Conservation (phyloP, 2,113 vertebrate species). For the Phaethornis superciliosus region DNA sequence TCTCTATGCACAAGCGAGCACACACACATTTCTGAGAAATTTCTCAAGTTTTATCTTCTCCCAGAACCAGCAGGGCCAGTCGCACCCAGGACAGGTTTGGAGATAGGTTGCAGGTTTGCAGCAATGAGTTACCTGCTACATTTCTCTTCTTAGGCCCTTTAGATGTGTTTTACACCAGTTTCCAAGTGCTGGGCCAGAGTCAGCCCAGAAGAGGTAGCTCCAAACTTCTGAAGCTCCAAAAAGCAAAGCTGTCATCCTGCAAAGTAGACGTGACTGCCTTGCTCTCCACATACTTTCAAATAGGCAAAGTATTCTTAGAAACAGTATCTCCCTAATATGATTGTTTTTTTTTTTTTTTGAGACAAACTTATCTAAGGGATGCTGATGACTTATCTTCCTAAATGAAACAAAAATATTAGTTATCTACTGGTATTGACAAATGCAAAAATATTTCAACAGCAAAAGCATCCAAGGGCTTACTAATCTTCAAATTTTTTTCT, state of each 20-base stretch:
- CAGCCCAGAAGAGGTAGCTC: neutral
- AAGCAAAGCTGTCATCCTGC: neutral
- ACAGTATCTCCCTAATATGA: rapidly evolving
- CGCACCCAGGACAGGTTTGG: neutral
- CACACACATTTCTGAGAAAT: neutral
- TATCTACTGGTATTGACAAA: neutral
- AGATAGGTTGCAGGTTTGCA: neutral
- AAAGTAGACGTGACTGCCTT: neutral
- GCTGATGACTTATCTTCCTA: neutral
- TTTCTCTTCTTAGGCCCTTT: neutral
- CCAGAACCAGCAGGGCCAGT: neutral
- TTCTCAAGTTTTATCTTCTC: neutral
- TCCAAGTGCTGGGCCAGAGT: neutral
- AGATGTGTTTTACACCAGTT: rapidly evolving
- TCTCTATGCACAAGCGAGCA: neutral
- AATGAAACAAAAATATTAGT: neutral
- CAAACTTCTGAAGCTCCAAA: neutral
- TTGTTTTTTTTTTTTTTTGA: neutral
- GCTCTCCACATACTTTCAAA: neutral
- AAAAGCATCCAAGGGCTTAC: neutral
- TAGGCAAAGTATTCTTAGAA: neutral
- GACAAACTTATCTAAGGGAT: neutral
- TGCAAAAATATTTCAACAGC: neutral
- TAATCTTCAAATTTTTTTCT: neutral
- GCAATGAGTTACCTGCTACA: neutral